Evolutionary conservation across 2,888 invertebrate genomes (phyloP), one percentile per base, ranked within the genome.

Genomic region (Hydriomena furcata): DNA sequence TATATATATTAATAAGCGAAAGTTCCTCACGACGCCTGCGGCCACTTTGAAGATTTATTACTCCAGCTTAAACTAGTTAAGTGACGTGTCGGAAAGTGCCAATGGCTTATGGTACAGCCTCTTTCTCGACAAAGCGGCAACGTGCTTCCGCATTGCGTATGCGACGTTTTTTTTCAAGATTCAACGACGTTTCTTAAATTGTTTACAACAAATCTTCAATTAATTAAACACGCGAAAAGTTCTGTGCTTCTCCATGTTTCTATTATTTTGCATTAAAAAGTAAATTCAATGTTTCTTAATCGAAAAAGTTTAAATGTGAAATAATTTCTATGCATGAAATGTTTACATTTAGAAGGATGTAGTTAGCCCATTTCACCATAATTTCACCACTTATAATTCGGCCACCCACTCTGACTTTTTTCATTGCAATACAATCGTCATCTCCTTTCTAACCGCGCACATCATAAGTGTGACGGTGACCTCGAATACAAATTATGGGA

Each of bases 401-500:
- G 60, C 75, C 82, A 72, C 85, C 86, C 82, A 86, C 86, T 66
- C 60, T 66, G 75, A n/a, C n/a, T n/a, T 80, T 82, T 75, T 69
- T 72, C 65, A 73, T 76, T 61, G 71, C 73, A 77, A 72, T 76
- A 80, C 82, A 84, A 84, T 85, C 84, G 80, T 76, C 73, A 72
- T 79, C 81, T 81, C 87, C 85, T 88, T 88, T 89, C 89, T 88
- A 88, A 89, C 85, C 79, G 79, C 68, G 68, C 76, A 51, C 44
- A 75, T 79, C 73, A 76, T 72, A 85, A 84, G 83, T 87, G 82
- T 84, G 82, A 82, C 87, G 74, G 69, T 79, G 86, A 82, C 89
- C 89, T 82, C 85, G 84, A 88, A 86, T 82, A 78, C 68, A 84
- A 87, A 84, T 85, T 84, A 90, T 87, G 83, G 82, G 88, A 87